Evolutionary conservation across 2,113 vertebrate species (phyloP).

Genomic region (Chloroceryle aenea): DNA sequence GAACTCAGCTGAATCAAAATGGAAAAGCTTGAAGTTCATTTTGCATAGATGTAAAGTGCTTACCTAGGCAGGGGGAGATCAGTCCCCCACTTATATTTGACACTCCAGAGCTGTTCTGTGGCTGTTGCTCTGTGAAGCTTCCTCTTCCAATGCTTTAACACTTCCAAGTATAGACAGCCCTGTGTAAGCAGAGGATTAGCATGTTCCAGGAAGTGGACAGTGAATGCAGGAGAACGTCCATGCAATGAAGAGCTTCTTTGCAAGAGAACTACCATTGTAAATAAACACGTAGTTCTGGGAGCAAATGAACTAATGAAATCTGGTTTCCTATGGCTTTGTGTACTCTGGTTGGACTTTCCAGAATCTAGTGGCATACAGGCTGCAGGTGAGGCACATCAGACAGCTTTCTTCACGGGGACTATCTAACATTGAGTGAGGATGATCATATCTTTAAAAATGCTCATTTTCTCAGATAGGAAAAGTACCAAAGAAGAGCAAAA

Average conservation of each 20-base stretch:
- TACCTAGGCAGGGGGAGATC: neutral
- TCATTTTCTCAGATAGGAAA: neutral
- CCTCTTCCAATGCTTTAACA: neutral
- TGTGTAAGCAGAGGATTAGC: slow-evolving; percentile 9
- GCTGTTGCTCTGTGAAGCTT: neutral
- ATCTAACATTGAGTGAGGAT: neutral
- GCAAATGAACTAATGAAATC: neutral
- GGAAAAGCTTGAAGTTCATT: neutral
- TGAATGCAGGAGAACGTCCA: neutral
- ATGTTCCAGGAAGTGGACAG: neutral
- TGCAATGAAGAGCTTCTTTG: neutral
- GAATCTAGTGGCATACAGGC: neutral
- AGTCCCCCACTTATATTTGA: neutral
- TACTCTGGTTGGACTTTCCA: neutral
- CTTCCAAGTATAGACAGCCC: neutral
- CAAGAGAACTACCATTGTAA: neutral
- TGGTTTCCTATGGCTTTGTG: neutral
- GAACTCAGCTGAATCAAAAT: neutral
- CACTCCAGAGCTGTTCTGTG: neutral
- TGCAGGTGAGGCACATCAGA: neutral
- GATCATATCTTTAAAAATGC: neutral
- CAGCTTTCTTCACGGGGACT: neutral
- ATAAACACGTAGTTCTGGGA: neutral
- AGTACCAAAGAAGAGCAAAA: neutral
- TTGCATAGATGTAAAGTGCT: neutral